Conservation (phyloP, 2,888 invertebrate genomes). For the Pecten maximus region DNA sequence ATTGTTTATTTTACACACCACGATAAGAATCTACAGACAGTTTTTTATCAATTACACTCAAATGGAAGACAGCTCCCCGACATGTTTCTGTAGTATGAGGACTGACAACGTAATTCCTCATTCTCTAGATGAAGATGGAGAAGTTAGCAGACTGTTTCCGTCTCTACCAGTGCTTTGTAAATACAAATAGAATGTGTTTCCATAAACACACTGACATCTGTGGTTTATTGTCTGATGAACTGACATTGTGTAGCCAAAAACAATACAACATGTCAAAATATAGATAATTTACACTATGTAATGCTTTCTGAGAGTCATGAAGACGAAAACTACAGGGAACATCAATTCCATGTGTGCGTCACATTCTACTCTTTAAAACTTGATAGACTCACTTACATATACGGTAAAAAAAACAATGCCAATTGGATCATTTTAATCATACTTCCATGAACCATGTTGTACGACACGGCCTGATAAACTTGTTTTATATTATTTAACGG, state of each 20-base stretch:
- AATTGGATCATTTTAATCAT: no score
- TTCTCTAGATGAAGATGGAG: background rate
- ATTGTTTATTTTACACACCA: constrained; percentile 10
- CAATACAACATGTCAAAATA: constrained; percentile 1
- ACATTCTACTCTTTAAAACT: no score
- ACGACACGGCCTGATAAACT: no score
- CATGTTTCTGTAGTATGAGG: background rate
- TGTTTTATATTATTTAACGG: no score
- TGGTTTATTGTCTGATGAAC: background rate
- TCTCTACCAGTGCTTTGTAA: background rate
- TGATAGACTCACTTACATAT: no score
- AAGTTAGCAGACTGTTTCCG: background rate
- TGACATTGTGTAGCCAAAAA: background rate
- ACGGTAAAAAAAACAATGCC: no score
- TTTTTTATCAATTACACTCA: constrained; percentile 13
- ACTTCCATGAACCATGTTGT: no score
- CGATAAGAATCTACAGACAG: background rate
- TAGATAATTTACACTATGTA: background rate
- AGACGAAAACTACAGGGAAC: no score
- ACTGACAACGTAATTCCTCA: background rate
- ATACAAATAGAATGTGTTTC: constrained; percentile 26
- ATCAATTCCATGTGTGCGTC: no score
- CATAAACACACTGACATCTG: background rate
- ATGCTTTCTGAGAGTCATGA: background rate
- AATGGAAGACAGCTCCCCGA: constrained; percentile 3